Evolutionary conservation across 2,888 invertebrate species (phyloP).

Genomic region (Phorcus lineatus): DNA sequence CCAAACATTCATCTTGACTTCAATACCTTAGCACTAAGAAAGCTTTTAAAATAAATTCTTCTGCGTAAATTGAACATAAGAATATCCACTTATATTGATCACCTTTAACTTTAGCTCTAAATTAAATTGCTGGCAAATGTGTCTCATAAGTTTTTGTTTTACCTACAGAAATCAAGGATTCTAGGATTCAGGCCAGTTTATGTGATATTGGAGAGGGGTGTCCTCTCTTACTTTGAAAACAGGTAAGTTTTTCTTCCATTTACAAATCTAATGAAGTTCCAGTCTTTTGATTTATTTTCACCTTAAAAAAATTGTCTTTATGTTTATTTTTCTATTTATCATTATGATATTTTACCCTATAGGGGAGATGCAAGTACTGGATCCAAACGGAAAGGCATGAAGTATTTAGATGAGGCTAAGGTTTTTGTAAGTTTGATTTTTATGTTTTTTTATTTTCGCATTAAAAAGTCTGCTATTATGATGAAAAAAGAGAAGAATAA

Average conservation of each 20-base stretch:
- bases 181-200: conserved; percentile 82
- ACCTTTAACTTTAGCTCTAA: too few relatives aligned
- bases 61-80: too few relatives aligned
- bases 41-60: too few relatives aligned
- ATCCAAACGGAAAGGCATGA: conserved; percentile 79
- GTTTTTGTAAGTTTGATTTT: conserved; percentile 72
- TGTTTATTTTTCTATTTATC: background rate
- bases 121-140: too few relatives aligned
- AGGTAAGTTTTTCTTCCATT: conserved; percentile 57
- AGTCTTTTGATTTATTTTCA: background rate
- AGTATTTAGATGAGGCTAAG: conserved; percentile 82
- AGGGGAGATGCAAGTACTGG: conserved; percentile 82
- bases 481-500: background rate
- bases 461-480: background rate
- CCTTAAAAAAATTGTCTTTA: background rate
- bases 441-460: background rate
- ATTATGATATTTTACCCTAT: conserved; percentile 58
- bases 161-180: conserved; percentile 78
- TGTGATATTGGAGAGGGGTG: conserved; percentile 83
- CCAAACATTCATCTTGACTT: too few relatives aligned
- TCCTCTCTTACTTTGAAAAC: conserved; percentile 79
- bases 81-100: too few relatives aligned
- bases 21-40: too few relatives aligned
- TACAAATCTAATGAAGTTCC: background rate
- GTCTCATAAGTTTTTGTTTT: conserved; percentile 20